Evolutionary conservation across 2,797 vertebrate genomes (phyloP).

Genomic region (Distichodus sexfasciatus): DNA sequence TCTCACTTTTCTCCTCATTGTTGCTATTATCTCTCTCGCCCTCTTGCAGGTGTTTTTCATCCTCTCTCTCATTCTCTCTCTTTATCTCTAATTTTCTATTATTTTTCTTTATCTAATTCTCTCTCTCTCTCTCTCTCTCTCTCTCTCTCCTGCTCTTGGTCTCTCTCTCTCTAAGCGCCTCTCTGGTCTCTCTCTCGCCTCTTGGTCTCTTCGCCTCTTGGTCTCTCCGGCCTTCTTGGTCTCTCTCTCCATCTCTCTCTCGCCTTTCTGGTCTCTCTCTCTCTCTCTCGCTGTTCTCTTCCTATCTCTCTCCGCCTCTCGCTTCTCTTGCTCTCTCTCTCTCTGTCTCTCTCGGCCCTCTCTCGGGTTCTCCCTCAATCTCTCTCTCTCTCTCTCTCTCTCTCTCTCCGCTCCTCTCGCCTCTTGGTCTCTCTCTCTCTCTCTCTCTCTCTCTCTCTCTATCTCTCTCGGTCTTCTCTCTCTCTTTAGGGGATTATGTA

Average conservation of each 20-base stretch:
- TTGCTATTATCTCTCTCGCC: not conserved
- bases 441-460: conserved; percentile 29
- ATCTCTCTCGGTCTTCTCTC: conserved; percentile 42
- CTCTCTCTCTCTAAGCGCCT: not conserved
- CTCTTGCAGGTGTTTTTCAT: conserved; percentile 3
- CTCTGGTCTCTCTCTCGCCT: conserved; percentile 42
- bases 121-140: conserved; percentile 9
- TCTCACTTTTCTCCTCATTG: conserved; percentile 1
- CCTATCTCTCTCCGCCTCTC: not conserved
- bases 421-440: not conserved
- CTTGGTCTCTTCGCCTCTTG: conserved; percentile 14
- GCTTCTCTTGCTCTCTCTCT: not conserved
- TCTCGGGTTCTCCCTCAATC: not conserved
- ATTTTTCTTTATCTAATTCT: conserved; percentile 35
- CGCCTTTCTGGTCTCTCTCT: not conserved
- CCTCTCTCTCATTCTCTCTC: conserved; percentile 27
- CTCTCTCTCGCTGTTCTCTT: not conserved
- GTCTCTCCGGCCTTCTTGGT: conserved; percentile 3
- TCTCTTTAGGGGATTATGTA: conserved; percentile 58
- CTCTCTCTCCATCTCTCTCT: no score
- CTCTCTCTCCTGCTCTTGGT: not conserved
- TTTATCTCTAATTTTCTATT: no score
- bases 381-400: conserved; percentile 6
- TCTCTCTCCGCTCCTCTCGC: conserved; percentile 4
- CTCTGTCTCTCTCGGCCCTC: not conserved